phyloP scores from a whole-genome alignment of 2,113 vertebrate genomes.

The Nothobranchius furzeri region DNA sequence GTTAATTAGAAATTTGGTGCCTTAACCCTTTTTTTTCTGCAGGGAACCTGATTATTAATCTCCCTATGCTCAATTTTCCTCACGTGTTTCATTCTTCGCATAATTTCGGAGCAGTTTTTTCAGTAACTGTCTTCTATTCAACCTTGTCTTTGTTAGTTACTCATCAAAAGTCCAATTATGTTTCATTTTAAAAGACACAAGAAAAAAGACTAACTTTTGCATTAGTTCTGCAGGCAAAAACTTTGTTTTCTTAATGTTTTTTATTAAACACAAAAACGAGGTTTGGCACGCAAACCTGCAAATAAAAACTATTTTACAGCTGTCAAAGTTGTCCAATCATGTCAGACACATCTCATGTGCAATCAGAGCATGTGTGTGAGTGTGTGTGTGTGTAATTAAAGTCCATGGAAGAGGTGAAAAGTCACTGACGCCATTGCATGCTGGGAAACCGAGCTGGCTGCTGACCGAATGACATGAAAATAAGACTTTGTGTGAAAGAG shows the following conservation, averaged over 20 bases:
- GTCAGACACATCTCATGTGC: not conserved
- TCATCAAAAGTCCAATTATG: slow-evolving; percentile 1
- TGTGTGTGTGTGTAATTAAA: slow-evolving; percentile 2
- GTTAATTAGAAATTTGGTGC: slow-evolving; percentile 6
- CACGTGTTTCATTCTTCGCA: not conserved
- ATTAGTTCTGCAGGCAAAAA: slow-evolving; percentile 1
- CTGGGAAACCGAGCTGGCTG: slow-evolving; percentile 8
- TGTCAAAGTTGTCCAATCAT: not conserved
- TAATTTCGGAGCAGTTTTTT: not conserved
- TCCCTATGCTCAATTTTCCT: not conserved
- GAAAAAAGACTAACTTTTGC: slow-evolving; percentile 13
- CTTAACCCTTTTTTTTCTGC: not conserved
- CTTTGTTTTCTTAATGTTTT: not conserved
- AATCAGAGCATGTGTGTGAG: not conserved
- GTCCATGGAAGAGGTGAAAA: slow-evolving; percentile 21
- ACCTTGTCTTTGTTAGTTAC: not conserved
- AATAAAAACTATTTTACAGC: not conserved
- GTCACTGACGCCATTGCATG: slow-evolving; percentile 39
- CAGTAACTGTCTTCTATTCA: not conserved
- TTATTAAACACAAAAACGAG: not conserved
- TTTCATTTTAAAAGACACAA: slow-evolving; percentile 22
- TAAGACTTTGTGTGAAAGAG: slow-evolving; percentile 45
- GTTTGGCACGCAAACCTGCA: not conserved
- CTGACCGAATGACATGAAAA: slow-evolving; percentile 42
- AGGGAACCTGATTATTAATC: not conserved